Conservation (phyloP, 1,140 invertebrate genomes). For the Tetranychus cinnabarinus region DNA sequence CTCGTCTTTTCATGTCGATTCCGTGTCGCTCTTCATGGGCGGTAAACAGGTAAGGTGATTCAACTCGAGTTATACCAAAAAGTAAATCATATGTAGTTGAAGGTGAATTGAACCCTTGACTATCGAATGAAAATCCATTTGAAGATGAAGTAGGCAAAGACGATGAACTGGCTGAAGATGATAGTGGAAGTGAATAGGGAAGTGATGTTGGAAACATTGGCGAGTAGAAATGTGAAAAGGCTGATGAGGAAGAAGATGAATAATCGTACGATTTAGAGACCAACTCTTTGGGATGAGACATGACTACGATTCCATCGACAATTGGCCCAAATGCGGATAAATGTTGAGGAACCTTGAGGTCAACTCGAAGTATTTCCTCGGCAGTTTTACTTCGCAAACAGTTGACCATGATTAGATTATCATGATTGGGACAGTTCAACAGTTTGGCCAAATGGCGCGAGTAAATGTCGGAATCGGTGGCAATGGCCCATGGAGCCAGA, state of each 20-base stretch:
- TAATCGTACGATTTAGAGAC: not conserved
- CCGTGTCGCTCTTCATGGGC: slow-evolving; percentile 74
- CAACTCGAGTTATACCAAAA: slow-evolving; percentile 76
- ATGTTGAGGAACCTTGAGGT: slow-evolving; percentile 54
- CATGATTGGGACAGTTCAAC: slow-evolving; percentile 42
- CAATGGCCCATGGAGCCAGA: slow-evolving; percentile 70
- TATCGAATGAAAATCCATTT: not conserved
- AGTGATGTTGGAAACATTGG: not conserved
- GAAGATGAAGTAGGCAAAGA: slow-evolving; percentile 46
- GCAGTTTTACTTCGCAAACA: slow-evolving; percentile 57
- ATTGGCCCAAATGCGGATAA: slow-evolving; percentile 67
- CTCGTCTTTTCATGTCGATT: slow-evolving; percentile 51
- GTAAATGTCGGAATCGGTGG: slow-evolving; percentile 60
- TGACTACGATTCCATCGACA: slow-evolving; percentile 71
- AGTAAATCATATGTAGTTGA: slow-evolving; percentile 49
- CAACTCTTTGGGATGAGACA: slow-evolving; percentile 34
- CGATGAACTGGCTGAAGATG: slow-evolving; percentile 42
- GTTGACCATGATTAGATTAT: slow-evolving; percentile 38
- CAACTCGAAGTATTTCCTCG: slow-evolving; percentile 45
- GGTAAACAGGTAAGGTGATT: slow-evolving; percentile 64
- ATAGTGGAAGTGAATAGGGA: not conserved
- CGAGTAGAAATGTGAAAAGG: slow-evolving; percentile 10
- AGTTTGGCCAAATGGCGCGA: slow-evolving; percentile 58
- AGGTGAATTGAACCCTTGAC: not conserved
- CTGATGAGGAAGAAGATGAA: slow-evolving; percentile 1